These are phyloP conservation scores for Apostichopus californicus DNA, from an alignment of 35 echinoderm and acorn worm species.

Conservation along the genomic window DNA sequence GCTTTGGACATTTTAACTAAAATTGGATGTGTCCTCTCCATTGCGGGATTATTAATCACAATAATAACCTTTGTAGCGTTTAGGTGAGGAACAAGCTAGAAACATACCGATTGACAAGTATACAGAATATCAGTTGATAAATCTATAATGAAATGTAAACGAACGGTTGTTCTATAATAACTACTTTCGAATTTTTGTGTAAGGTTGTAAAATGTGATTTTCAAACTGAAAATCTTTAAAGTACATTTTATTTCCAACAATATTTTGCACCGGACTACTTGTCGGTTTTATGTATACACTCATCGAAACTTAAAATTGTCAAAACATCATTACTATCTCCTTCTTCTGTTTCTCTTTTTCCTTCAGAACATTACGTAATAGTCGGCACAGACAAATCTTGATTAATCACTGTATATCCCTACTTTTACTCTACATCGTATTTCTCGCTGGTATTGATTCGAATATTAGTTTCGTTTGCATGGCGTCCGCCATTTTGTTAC, in stretches of 20 bases:
- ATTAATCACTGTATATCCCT: constrained; percentile 73
- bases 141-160: too few relatives aligned
- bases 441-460: constrained; percentile 77
- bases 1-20: constrained; percentile 65
- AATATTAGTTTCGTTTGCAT: constrained; percentile 35
- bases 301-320: too few relatives aligned
- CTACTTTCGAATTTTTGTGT: neutral
- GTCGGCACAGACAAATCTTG: constrained; percentile 77
- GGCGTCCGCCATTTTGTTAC: constrained; percentile 67
- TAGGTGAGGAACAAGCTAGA: constrained; percentile 55
- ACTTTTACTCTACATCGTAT: constrained; percentile 72
- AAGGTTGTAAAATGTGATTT: too few relatives aligned
- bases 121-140: too few relatives aligned
- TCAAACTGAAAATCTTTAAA: too few relatives aligned
- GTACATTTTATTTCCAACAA: too few relatives aligned
- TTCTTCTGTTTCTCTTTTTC: neutral
- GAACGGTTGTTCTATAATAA: too few relatives aligned
- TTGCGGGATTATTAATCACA: constrained; percentile 60
- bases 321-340: too few relatives aligned
- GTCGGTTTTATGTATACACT: too few relatives aligned
- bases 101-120: too few relatives aligned
- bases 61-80: constrained; percentile 64
- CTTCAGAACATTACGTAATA: constrained; percentile 74
- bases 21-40: constrained; percentile 73
- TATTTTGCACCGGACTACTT: too few relatives aligned